Base-by-base conservation (phyloP, 2,797 vertebrate genomes). In the Eulemur coronatus region DNA sequence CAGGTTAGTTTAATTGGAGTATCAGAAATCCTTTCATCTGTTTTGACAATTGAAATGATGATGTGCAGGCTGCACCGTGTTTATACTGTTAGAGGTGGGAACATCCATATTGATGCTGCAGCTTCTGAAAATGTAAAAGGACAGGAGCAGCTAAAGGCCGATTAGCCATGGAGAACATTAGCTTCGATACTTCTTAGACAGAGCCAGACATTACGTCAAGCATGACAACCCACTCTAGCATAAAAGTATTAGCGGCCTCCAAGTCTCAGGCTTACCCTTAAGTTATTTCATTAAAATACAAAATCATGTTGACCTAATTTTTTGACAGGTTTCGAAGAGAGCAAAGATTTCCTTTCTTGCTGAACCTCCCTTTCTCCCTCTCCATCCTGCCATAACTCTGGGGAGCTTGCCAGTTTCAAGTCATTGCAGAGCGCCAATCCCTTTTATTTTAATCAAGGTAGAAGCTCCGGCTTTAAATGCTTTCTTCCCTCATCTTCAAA, bases 1-100 rank as follows among this genome's bases (percentile, higher is more conserved):
- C 88, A 72, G 69, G 97, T 97, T 96, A 79, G 95, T 97, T 98
- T 98, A 98, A 98, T 98, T 98, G 96, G 73, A 94, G 85, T 82
- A 98, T 97, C 79, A 97, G 95, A 96, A 98, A 96, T 95, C 95
- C 92, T 97, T 98, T 97, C 97, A 98, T 85, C 94, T 98, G 80
- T 97, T 97, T 98, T 98, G 97, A 97, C 96, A 97, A 96, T 96
- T 97, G 94, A 97, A 93, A 96, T 95, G 85, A 91, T 63, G 87
- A 97, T 97, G 96, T 96, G n/a, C 85, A 96, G 85, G 81, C 94
- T 92, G 84, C 65, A 46, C 96, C 20, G 46, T 97, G 95, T 98
- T 97, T 97, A 96, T 96, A 67, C 81, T 33, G 52, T 78, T 95
- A 89, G 90, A 88, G 81, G 70, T 14, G 69, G 88, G 84, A 84